Evolutionary conservation across 2,797 vertebrate species (phyloP), one percentile per base, ranked within the genome.

Genomic region (Heterohyrax brucei): DNA sequence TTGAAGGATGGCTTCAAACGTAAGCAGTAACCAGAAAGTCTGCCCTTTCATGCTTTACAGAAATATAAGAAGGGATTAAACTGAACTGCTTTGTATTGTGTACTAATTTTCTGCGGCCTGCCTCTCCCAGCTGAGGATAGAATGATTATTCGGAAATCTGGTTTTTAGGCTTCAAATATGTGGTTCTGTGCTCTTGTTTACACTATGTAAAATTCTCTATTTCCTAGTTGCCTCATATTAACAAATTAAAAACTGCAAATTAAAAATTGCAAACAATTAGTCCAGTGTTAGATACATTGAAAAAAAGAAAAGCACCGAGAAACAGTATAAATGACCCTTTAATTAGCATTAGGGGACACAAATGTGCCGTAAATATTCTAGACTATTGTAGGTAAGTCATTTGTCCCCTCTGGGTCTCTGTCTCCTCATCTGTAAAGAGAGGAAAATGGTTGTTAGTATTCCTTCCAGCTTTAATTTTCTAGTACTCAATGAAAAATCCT

Each of bases 231-330:
- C 24, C 81, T 75, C 46, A 88, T 92, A 86, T 85, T 59, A 91
- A 81, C 33, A 80, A 85, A 73, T 76, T 96, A 81, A 95, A 93
- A 95, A 95, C 10, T 70, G 26, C 9, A 26, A 50, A 24, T 73
- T 56, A 14, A 4, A 90, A 50, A 24, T 73, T 56, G 19, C 5
- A 90, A 73, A 56, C 33, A 7, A 19, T 33, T 91, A 87, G 78
- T 59, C 28, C n/a, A 82, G n/a, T 84, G 7, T n/a, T 70, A 9
- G 24, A 50, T 89, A 84, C 62, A 28, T 10, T 86, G 56, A 61
- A 46, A 61, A 46, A 66, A 83, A 53, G 46, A 95, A 80, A 78
- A 56, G 7, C 12, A 87, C 13, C 87, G 46, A 62, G 72, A 94
- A 92, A 72, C 26, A 53, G 48, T 83, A 85, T 90, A 83, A 92